Base-by-base conservation (phyloP, 2,888 invertebrate genomes). In the Neria commutata region DNA sequence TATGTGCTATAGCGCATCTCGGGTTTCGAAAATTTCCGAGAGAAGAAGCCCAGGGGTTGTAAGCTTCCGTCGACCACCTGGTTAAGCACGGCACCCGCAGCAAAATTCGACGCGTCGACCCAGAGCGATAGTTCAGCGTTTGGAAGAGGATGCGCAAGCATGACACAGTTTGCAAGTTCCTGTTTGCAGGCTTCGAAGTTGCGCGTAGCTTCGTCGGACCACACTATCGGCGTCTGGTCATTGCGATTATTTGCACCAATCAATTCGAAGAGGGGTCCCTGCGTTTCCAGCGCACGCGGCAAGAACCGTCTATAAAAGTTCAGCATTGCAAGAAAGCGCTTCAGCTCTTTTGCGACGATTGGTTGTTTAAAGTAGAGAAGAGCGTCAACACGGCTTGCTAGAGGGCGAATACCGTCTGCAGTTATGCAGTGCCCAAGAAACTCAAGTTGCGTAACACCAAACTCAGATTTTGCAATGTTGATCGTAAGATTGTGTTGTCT, bases 1-100 rank as follows among this genome's bases (percentile, higher is more conserved):
- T 79, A 81, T n/a, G n/a, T n/a, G n/a, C n/a, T n/a, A 1, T 62
- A 54, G 24, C 52, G 58, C 21, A 80, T 81, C 6, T 74, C 75
- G 10, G 46, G 55, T 61, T 81, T 57, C 68, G 2, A 81, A n/a
- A n/a, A 58, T 34, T 52, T 23, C 17, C 24, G 21, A 40, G 50
- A 33, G 33, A 50, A 50, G 25, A 50, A 50, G 2, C 42, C 42
- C 6, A 40, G 79, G 64, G 77, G 60, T 72, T 23, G 21, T 4
- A 47, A 8, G 8, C 6, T 21, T 17, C 47, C 17, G 21, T 21
- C n/a, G n/a, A n/a, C n/a, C n/a, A 24, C 23, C 26, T 54, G 46
- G 16, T 56, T 52, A 3, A 60, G 33, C 10, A 29, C 48, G 23
- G 52, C 53, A 3, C 56, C 60, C 14, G 25, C 53, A n/a, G 60